Conservation (phyloP, 1,140 invertebrate genomes). For the Leptinotarsa texana region DNA sequence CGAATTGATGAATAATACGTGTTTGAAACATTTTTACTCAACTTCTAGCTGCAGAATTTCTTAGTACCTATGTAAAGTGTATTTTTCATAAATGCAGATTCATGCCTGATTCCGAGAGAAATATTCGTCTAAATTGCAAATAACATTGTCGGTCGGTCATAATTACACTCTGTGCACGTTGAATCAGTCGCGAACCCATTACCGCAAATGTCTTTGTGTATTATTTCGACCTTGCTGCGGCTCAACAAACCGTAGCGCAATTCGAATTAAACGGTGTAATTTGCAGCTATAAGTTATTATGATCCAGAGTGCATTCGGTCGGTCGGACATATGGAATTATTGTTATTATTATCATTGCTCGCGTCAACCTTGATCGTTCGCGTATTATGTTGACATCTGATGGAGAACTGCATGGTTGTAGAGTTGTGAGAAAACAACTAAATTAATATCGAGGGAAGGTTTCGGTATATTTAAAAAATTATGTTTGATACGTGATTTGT, state of each 20-base stretch:
- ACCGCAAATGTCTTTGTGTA: slow-evolving; percentile 16
- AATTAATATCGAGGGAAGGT: too few relatives aligned
- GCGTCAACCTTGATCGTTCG: background rate
- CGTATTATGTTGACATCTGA: background rate
- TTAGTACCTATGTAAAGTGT: too few relatives aligned
- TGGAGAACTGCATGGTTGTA: background rate
- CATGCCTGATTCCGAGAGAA: too few relatives aligned
- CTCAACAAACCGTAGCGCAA: slow-evolving; percentile 16
- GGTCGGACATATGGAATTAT: slow-evolving; percentile 9
- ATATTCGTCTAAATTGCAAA: too few relatives aligned
- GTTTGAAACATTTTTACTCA: too few relatives aligned
- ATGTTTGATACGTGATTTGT: too few relatives aligned
- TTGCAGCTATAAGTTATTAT: slow-evolving; percentile 28
- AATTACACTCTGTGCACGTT: background rate
- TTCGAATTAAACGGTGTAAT: slow-evolving; percentile 37
- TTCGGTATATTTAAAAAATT: too few relatives aligned
- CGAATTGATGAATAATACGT: too few relatives aligned
- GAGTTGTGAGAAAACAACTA: too few relatives aligned
- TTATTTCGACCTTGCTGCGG: slow-evolving; percentile 31
- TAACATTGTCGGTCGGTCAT: background rate
- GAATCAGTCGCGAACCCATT: background rate
- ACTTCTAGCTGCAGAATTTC: too few relatives aligned
- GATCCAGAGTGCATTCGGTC: background rate
- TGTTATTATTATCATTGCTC: slow-evolving; percentile 6
- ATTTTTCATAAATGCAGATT: too few relatives aligned